phyloP scores from a whole-genome alignment of 2,888 invertebrate species.

The Coleophora flavipennella region DNA sequence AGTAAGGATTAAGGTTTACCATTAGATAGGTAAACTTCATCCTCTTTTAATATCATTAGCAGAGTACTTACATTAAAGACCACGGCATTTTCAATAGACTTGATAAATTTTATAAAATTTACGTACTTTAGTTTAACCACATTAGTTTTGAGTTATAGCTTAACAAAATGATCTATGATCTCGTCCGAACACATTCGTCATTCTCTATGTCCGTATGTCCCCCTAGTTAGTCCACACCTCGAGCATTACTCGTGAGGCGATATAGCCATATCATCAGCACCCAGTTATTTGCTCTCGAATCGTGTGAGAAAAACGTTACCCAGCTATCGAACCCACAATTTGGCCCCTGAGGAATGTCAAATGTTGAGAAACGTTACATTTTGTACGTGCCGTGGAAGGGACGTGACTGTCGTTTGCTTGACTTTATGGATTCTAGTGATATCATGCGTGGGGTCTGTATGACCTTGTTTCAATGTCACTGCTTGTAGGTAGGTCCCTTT shows the following conservation, averaged over 20 bases:
- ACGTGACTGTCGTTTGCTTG: constrained; percentile 48
- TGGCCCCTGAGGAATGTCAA: constrained; percentile 56
- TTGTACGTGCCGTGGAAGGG: not conserved
- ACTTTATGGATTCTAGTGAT: constrained; percentile 18
- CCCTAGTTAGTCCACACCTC: constrained; percentile 35
- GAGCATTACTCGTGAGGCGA: constrained; percentile 47
- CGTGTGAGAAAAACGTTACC: constrained; percentile 67
- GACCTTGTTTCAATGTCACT: not conserved
- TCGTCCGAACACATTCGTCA: constrained; percentile 9
- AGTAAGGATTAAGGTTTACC: too few species aligned
- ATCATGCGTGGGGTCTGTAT: constrained; percentile 3
- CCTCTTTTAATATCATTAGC: too few species aligned
- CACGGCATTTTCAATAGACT: too few species aligned
- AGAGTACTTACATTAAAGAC: too few species aligned
- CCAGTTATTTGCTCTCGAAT: constrained; percentile 66
- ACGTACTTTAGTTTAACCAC: not conserved
- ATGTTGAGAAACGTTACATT: constrained; percentile 43
- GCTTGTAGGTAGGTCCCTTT: too few species aligned
- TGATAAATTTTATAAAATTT: too few species aligned
- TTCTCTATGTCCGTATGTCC: constrained; percentile 20
- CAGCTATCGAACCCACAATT: constrained; percentile 54
- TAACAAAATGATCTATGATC: not conserved
- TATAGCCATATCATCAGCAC: constrained; percentile 63
- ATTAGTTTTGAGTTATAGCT: not conserved
- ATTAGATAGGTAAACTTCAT: too few species aligned